Evolutionary conservation across 2,113 vertebrate species (phyloP).

Genomic region (Pampusana beccarii): DNA sequence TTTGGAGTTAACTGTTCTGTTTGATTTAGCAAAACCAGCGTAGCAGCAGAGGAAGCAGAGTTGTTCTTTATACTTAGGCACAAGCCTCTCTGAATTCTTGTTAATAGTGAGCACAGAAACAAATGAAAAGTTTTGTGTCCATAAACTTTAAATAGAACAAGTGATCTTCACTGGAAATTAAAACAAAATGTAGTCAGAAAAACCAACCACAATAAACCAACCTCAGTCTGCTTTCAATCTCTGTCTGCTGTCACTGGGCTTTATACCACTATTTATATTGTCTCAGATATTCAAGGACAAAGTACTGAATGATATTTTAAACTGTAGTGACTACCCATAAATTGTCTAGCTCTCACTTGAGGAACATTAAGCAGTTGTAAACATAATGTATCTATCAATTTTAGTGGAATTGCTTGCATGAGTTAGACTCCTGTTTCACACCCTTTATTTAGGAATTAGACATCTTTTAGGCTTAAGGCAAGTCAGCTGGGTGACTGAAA

Average conservation of each 20-base stretch:
- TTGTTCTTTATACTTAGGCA: neutral
- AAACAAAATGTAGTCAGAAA: slow-evolving; percentile 50
- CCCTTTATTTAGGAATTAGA: neutral
- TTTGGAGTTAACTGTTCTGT: neutral
- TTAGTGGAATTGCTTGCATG: neutral
- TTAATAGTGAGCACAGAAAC: neutral
- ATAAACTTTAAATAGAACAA: slow-evolving; percentile 34
- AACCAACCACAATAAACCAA: slow-evolving; percentile 34
- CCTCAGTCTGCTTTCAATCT: slow-evolving; percentile 45
- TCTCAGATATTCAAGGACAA: slow-evolving; percentile 15
- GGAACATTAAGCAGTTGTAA: neutral
- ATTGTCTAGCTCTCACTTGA: slow-evolving; percentile 32
- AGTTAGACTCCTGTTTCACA: neutral
- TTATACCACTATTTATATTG: slow-evolving; percentile 30
- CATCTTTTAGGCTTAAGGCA: neutral
- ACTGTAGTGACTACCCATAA: slow-evolving; percentile 21
- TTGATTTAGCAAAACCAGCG: neutral
- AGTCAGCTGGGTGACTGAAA: neutral
- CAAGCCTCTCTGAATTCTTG: neutral
- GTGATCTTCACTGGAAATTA: slow-evolving; percentile 38
- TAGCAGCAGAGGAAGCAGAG: neutral
- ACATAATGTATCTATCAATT: neutral
- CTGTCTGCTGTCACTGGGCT: slow-evolving; percentile 9
- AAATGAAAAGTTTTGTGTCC: neutral
- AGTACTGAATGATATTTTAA: slow-evolving; percentile 19